Percentiles rank a stretch among this genome's conserved stretches.
Conservation (phyloP, 2,113 vertebrate genomes). For the Polypterus bichir region DNA sequence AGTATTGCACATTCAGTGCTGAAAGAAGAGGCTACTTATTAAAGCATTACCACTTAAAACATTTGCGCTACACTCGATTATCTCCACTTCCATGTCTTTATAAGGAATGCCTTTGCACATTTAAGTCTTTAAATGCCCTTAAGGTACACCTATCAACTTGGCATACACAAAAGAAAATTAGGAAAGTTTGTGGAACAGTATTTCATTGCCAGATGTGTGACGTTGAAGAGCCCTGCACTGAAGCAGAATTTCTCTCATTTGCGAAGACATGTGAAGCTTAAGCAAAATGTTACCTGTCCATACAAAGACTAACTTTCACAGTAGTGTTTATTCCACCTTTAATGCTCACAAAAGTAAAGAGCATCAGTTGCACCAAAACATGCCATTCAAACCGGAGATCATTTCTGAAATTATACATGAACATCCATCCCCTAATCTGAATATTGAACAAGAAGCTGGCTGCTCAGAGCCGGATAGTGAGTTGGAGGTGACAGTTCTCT, state of each 20-base stretch:
- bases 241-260: constrained; percentile 1
- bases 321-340: constrained; percentile 7
- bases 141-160: background rate
- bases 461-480: too few species aligned
- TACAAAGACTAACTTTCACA: constrained; percentile 14
- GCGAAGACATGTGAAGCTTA: constrained; percentile 1
- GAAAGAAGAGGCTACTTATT: too few species aligned
- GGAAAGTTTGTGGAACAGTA: background rate
- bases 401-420: too few species aligned
- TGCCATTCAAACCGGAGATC: too few species aligned
- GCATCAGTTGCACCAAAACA: background rate
- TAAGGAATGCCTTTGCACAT: constrained; percentile 6
- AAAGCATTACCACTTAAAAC: background rate
- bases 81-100: constrained; percentile 8
- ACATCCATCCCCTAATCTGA: too few species aligned
- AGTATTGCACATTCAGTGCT: too few species aligned
- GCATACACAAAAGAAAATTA: background rate
- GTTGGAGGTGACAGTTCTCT: too few species aligned
- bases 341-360: constrained; percentile 4
- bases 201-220: constrained; percentile 9
- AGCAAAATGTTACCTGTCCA: constrained; percentile 2
- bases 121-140: constrained; percentile 1
- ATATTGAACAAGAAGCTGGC: too few species aligned
- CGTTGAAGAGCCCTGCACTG: constrained; percentile 5
- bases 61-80: constrained; percentile 3